phyloP scores from a whole-genome alignment of 1,140 invertebrate genomes.

The Matsumurasca onukii region DNA sequence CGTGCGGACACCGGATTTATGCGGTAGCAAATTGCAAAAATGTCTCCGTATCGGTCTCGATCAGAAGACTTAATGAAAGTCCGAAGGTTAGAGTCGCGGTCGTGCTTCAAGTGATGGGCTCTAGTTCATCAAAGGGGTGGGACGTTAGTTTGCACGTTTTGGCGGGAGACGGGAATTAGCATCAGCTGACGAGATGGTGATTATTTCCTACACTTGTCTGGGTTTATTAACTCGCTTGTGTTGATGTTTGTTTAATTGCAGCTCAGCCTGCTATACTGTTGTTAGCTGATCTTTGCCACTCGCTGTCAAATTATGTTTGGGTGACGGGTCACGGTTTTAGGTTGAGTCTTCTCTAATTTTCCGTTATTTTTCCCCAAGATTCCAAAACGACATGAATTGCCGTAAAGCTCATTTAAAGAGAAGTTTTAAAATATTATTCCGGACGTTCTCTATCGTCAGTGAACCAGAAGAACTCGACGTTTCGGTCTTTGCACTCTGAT shows the following conservation, averaged over 20 bases:
- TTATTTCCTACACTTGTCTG: not conserved
- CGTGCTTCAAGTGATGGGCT: not conserved
- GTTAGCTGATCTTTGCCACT: no score
- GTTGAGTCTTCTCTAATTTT: no score
- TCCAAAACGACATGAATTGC: no score
- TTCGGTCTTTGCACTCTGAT: no score
- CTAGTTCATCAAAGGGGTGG: constrained; percentile 8
- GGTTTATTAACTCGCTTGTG: not conserved
- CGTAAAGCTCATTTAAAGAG: no score
- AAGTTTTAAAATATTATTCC: no score
- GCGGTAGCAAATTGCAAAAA: constrained; percentile 9
- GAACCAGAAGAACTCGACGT: no score
- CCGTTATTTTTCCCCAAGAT: no score
- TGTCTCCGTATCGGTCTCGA: constrained; percentile 4
- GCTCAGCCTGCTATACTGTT: no score
- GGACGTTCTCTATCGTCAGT: no score
- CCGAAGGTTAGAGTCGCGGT: not conserved
- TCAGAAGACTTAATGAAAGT: not conserved
- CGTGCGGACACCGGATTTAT: not conserved
- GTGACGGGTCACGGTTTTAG: no score
- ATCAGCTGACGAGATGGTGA: not conserved
- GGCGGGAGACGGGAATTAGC: not conserved
- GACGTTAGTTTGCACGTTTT: constrained; percentile 2
- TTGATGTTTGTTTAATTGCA: not conserved
- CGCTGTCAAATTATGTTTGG: no score